Conservation (phyloP, 1,140 invertebrate genomes). For the Cepaea nemoralis region DNA sequence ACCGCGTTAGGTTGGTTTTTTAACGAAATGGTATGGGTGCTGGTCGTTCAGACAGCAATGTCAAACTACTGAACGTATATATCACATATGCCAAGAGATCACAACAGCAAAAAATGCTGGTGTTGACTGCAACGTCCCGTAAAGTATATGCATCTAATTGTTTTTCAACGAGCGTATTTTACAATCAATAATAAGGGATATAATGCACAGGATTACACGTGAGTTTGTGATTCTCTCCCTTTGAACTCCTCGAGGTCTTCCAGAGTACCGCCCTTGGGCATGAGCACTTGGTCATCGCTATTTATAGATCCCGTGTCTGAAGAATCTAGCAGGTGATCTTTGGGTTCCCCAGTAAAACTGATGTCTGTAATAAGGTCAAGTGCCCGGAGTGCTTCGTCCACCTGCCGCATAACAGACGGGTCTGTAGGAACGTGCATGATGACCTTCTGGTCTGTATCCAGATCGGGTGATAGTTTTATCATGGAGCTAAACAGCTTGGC, state of each 20-base stretch:
- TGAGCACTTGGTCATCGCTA: constrained; percentile 47
- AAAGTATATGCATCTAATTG: too few species aligned
- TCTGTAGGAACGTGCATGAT: constrained; percentile 60
- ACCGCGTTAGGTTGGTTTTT: too few species aligned
- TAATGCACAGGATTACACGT: constrained; percentile 34
- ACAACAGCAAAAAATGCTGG: too few species aligned
- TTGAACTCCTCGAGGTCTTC: constrained; percentile 51
- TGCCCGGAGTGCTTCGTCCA: constrained; percentile 54
- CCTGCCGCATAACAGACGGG: constrained; percentile 43
- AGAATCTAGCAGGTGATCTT: constrained; percentile 54
- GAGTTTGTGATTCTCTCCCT: constrained; percentile 28
- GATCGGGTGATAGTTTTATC: constrained; percentile 63
- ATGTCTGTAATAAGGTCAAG: constrained; percentile 66
- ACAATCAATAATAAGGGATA: too few species aligned
- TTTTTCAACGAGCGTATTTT: too few species aligned
- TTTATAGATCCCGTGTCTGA: constrained; percentile 50
- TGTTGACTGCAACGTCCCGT: too few species aligned
- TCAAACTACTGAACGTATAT: too few species aligned
- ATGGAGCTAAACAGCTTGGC: constrained; percentile 52
- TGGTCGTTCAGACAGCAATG: too few species aligned
- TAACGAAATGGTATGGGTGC: too few species aligned
- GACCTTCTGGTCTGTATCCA: constrained; percentile 59
- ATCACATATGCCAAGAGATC: too few species aligned
- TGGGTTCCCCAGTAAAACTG: constrained; percentile 56
- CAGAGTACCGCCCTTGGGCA: constrained; percentile 44